Base-by-base conservation (phyloP, 1,140 invertebrate genomes). In the Calliphora vicina region DNA sequence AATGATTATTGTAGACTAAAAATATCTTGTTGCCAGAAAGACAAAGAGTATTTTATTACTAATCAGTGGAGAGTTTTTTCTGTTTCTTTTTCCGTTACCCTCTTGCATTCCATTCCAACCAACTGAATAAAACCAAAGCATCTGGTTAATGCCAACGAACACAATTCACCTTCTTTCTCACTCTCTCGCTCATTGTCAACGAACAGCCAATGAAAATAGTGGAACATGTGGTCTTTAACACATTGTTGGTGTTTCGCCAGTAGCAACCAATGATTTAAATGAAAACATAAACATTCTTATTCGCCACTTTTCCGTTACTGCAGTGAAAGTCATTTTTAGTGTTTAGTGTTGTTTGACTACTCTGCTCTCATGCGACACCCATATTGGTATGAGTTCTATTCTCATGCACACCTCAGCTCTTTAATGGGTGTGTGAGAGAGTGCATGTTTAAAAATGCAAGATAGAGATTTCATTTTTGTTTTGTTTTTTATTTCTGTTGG, bases 1-100 rank as follows among this genome's bases (percentile, higher is more conserved):
- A 78, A 78, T 43, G 82, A 45, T 83, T 83, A 80, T 83, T 80
- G 74, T 80, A 80, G 82, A 83, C 82, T 83, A 83, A 83, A 80
- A 83, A 27, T 67, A 27, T 71, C 74, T 42, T 74, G 50, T 80
- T 27, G n/a, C 67, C 20, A 71, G 17, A 61, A 20, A 67, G 45
- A 67, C 61, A 67, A 20, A 67, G 61, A 25, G 61, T 23, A 67
- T 67, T 23, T 67, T 23, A 67, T 67, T 57, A 57, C 35, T 35
- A 57, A 57, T 35, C 35, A n/a, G 61, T 23, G 61, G 61, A 67
- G 61, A 67, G 61, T 67, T 50, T 67, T 23, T 67, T 23, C 0
- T 67, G 5, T 67, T 0, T 23, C 2, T 23, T 23, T 23, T 2
- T 67, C 8, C 61, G 1, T 67, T 10, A 20, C 61, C 61, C 8